Base-by-base conservation (phyloP, 53 echinoderm and acorn worm genomes). In the Luidia sarsii region DNA sequence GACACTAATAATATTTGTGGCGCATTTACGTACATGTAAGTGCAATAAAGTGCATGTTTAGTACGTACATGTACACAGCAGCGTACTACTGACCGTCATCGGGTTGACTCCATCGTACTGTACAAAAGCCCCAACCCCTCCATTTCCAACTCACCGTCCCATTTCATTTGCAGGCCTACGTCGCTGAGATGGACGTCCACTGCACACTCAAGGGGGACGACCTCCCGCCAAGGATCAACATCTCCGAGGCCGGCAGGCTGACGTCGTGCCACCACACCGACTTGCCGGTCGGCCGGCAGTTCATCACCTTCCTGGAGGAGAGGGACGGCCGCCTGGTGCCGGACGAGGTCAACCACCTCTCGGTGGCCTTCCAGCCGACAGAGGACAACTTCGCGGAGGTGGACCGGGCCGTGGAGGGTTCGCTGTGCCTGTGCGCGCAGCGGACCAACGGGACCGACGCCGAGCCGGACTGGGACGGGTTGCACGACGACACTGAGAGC, bases 211-310 rank as follows among this genome's bases (percentile, higher is more conserved):
- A 74, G 25, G 74, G 74, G 3, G 74, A 43, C 28, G 59, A 21
- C 16, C 74, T 74, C 18, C 74, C 74, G 0, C 13, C 15, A 20
- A 56, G 38, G 29, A 29, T 74, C 59, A 74, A 74, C 30, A 57
- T 74, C 30, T 57, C 59, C 1, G 59, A 74, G 28, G 77, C 62
- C 19, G 77, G 77, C 5, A 0, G 21, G 59, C 34, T 77, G 45
- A 77, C 77, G 1, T 77, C 77, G 0, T 77, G 77, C 10, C 62
- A 77, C 29, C 77, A 77, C 74, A 77, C 77, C 15, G n/a, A 20
- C 6, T 33, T 77, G 2, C 77, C 77, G 9, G 11, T 77, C 33
- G 19, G 28, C 48, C 33, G 34, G 0, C 14, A 11, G 18, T 77
- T 43, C 34, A 32, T 77, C 48, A 45, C 60, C 19, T 60, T 77